Conservation (phyloP, 2,113 vertebrate genomes). For the Felis chaus region DNA sequence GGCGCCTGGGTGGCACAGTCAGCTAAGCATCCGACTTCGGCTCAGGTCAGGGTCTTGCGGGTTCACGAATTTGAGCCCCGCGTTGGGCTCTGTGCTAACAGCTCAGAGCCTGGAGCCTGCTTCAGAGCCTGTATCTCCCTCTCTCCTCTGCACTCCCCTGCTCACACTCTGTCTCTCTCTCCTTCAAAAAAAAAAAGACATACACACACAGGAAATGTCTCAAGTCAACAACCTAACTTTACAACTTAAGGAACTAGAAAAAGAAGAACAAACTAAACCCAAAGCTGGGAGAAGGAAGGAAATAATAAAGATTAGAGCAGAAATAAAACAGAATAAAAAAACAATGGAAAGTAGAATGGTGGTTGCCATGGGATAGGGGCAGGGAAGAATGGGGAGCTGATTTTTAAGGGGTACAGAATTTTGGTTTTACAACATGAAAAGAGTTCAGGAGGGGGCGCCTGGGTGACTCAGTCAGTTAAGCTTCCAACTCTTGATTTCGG, state of each 20-base stretch:
- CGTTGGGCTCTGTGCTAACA: background rate
- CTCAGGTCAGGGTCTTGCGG: background rate
- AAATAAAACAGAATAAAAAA: background rate
- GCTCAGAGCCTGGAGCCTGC: background rate
- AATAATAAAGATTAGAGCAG: background rate
- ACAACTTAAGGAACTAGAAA: background rate
- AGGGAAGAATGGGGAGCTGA: background rate
- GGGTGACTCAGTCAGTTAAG: no score
- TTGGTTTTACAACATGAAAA: background rate
- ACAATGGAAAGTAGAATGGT: background rate
- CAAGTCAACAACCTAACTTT: background rate
- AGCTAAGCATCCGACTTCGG: background rate
- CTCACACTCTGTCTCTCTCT: background rate
- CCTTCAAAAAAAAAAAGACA: no score
- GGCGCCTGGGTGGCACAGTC: background rate
- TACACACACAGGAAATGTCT: background rate
- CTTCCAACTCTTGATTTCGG: no score
- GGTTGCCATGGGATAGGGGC: background rate
- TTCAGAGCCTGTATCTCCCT: background rate
- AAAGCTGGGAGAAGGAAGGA: background rate
- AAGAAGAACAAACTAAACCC: background rate
- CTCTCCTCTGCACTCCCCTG: background rate
- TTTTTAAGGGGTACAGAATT: background rate
- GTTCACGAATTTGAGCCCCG: background rate
- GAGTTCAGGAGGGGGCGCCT: background rate